Percentiles rank a stretch among this genome's conserved stretches.
Conservation (phyloP, 2,797 vertebrate genomes). For the Myotis findleyi region DNA sequence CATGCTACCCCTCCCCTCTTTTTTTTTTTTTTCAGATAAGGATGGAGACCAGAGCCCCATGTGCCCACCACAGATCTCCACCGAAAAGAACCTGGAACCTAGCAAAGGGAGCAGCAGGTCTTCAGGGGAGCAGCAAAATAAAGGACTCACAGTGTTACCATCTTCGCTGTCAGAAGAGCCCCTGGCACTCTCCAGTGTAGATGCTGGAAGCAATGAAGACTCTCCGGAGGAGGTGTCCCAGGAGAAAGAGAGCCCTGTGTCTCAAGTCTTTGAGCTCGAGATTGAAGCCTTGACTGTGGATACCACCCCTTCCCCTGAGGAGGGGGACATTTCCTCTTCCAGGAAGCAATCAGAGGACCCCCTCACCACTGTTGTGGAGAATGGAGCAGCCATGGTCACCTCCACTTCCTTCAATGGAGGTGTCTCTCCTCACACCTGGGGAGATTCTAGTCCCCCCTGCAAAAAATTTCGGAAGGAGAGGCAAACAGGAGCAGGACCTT, state of each 20-base stretch:
- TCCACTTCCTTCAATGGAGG: slow-evolving; percentile 82
- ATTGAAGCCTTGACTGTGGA: slow-evolving; percentile 74
- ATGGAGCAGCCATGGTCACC: slow-evolving; percentile 71
- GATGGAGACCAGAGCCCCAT: slow-evolving; percentile 48
- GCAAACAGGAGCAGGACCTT: not conserved
- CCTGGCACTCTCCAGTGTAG: not conserved
- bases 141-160: slow-evolving; percentile 4
- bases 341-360: slow-evolving; percentile 58
- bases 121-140: not conserved
- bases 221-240: slow-evolving; percentile 32
- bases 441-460: slow-evolving; percentile 58
- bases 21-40: slow-evolving; percentile 66
- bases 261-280: slow-evolving; percentile 74
- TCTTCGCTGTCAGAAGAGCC: slow-evolving; percentile 33
- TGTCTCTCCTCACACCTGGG: slow-evolving; percentile 65
- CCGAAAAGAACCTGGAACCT: slow-evolving; percentile 53
- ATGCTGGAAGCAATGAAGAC: slow-evolving; percentile 48
- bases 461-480: slow-evolving; percentile 76
- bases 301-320: slow-evolving; percentile 64
- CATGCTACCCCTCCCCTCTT: not conserved
- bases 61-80: not conserved
- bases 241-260: slow-evolving; percentile 59
- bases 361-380: slow-evolving; percentile 67
- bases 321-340: slow-evolving; percentile 65
- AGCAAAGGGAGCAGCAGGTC: slow-evolving; percentile 16